These are phyloP conservation scores for Bathynomus jamesi DNA, from an alignment of 1,140 invertebrate genomes.

Conservation along the genomic window DNA sequence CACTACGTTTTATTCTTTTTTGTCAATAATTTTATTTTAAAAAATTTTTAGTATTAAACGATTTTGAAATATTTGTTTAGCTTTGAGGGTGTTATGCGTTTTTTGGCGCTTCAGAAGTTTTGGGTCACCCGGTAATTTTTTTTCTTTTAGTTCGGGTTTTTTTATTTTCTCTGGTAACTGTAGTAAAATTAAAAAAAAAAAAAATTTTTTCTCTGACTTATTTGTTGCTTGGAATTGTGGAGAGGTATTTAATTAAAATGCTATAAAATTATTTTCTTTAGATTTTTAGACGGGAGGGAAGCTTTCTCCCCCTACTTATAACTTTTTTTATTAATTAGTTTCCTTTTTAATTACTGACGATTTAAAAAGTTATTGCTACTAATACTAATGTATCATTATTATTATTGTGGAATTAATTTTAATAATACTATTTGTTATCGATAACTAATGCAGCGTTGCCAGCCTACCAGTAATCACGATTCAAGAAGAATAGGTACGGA, in stretches of 20 bases:
- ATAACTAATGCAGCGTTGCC: neutral
- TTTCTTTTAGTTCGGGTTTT: too few relatives aligned
- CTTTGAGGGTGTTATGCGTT: neutral
- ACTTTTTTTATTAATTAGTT: neutral
- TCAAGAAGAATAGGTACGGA: neutral
- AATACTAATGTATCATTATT: neutral
- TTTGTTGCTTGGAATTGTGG: neutral
- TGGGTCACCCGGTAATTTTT: too few relatives aligned
- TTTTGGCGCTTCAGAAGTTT: too few relatives aligned
- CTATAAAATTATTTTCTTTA: too few relatives aligned
- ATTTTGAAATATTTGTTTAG: neutral
- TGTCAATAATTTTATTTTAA: neutral
- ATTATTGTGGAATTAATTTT: neutral
- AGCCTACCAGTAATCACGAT: neutral
- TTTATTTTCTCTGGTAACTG: too few relatives aligned
- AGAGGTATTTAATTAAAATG: too few relatives aligned
- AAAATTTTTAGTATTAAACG: neutral
- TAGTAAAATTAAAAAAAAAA: too few relatives aligned
- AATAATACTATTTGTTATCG: neutral
- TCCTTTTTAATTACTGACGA: neutral
- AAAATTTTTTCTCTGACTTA: neutral
- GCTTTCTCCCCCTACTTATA: neutral
- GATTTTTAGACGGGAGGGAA: too few relatives aligned
- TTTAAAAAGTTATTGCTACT: neutral
- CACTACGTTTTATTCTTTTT: neutral